Evolutionary conservation across 2,113 vertebrate species (phyloP).

Genomic region (Xiphorhynchus elegans): DNA sequence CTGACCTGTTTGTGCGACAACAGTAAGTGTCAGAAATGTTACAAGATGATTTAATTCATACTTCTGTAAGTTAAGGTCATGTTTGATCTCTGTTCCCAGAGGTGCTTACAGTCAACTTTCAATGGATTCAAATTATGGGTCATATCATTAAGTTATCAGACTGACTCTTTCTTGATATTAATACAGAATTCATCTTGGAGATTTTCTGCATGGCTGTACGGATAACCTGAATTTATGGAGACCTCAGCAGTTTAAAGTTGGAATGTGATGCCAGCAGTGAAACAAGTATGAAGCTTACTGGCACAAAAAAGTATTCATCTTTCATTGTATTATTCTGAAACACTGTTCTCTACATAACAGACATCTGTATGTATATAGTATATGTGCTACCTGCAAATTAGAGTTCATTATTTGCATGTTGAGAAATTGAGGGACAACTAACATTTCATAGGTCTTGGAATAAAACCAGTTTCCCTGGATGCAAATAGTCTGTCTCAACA

Average conservation of each 20-base stretch:
- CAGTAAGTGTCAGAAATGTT: constrained; percentile 28
- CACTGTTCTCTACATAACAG: constrained; percentile 38
- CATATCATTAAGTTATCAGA: constrained; percentile 73
- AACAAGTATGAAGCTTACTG: constrained; percentile 65
- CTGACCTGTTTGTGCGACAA: constrained; percentile 21
- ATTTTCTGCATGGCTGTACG: constrained; percentile 72
- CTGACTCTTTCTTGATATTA: constrained; percentile 70
- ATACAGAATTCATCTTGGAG: constrained; percentile 70
- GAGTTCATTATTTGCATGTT: constrained; percentile 50
- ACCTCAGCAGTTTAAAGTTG: constrained; percentile 70
- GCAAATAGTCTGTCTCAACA: neutral
- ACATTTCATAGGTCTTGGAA: constrained; percentile 25
- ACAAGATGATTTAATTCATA: constrained; percentile 43
- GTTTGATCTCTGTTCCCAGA: constrained; percentile 65
- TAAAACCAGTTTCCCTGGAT: constrained; percentile 12
- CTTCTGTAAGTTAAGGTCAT: constrained; percentile 64
- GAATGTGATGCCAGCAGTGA: constrained; percentile 40
- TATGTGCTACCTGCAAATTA: constrained; percentile 54
- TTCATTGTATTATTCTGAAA: constrained; percentile 65
- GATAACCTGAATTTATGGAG: constrained; percentile 72
- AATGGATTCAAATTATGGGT: constrained; percentile 71
- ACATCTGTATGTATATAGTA: neutral
- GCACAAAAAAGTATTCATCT: constrained; percentile 46
- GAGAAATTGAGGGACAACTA: constrained; percentile 5
- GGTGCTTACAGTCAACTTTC: constrained; percentile 65